Percentiles rank a stretch among this genome's conserved stretches.
These are phyloP conservation scores for Spisula solida DNA, from an alignment of 2,888 invertebrate species.

Conservation along the genomic window DNA sequence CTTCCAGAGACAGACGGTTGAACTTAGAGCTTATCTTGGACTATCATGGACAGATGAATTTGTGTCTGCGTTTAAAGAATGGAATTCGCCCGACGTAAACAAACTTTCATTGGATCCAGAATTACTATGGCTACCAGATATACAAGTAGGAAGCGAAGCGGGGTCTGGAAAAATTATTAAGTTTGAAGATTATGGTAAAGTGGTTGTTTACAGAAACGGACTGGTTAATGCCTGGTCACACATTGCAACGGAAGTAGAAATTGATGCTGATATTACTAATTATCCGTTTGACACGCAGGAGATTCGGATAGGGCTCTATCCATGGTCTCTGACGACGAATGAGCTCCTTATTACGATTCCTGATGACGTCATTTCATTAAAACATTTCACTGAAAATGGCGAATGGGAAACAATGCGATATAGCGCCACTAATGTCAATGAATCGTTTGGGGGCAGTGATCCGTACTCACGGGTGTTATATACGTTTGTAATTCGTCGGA, in stretches of 20 bases:
- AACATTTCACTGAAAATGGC: neutral
- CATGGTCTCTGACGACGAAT: conserved; percentile 38
- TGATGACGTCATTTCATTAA: neutral
- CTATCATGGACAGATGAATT: conserved; percentile 21
- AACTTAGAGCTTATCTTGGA: neutral
- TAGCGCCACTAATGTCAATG: neutral
- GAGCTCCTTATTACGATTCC: neutral
- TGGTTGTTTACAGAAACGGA: conserved; percentile 27
- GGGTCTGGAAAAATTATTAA: neutral
- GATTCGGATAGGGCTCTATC: conserved; percentile 26
- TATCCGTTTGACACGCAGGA: conserved; percentile 59
- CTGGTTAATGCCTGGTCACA: conserved; percentile 41
- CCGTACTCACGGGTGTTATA: neutral
- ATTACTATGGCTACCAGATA: conserved; percentile 26
- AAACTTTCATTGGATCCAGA: conserved; percentile 1
- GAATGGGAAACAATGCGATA: conserved; percentile 16
- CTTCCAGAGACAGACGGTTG: neutral
- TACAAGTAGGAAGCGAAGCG: neutral
- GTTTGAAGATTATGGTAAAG: neutral
- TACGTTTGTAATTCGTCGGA: conserved; percentile 31
- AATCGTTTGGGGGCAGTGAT: neutral
- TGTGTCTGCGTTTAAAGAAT: neutral
- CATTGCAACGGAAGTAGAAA: conserved; percentile 23
- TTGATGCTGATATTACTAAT: conserved; percentile 16
- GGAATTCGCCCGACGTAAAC: neutral